phyloP scores from a whole-genome alignment of 1,140 invertebrate species.

The Bombus soroeensis region DNA sequence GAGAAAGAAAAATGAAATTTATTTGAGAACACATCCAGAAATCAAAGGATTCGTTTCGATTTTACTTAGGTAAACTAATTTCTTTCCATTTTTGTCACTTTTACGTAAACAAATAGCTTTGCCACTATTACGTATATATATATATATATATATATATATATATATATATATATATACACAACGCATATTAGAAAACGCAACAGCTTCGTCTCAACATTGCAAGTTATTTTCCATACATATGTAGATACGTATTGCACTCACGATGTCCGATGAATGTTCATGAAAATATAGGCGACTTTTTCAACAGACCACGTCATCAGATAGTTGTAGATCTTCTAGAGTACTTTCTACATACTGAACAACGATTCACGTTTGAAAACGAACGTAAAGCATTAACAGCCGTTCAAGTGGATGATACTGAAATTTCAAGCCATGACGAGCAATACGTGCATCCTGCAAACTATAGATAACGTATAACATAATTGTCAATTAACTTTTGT shows the following conservation, averaged over 20 bases:
- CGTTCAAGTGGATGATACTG: neutral
- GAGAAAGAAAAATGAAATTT: conserved; percentile 62
- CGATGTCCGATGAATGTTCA: conserved; percentile 52
- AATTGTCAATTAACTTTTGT: neutral
- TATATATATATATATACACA: no score
- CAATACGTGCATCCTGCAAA: neutral
- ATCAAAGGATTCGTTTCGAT: conserved; percentile 58
- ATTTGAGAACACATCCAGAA: conserved; percentile 64
- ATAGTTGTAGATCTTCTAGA: conserved; percentile 56
- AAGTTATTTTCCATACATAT: conserved; percentile 13
- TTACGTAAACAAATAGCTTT: no score
- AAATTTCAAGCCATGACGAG: neutral
- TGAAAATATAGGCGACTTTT: conserved; percentile 63
- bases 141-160: no score
- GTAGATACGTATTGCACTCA: conserved; percentile 51
- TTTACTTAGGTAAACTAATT: conserved; percentile 56
- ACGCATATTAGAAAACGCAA: neutral
- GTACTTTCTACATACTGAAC: conserved; percentile 33
- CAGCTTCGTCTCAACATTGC: no score
- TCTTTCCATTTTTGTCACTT: neutral
- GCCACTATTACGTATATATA: no score
- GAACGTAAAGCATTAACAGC: neutral
- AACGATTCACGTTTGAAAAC: neutral
- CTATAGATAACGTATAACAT: neutral
- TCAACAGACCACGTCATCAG: conserved; percentile 54